phyloP scores from a whole-genome alignment of 2,113 vertebrate species.

The Syrrhaptes paradoxus region DNA sequence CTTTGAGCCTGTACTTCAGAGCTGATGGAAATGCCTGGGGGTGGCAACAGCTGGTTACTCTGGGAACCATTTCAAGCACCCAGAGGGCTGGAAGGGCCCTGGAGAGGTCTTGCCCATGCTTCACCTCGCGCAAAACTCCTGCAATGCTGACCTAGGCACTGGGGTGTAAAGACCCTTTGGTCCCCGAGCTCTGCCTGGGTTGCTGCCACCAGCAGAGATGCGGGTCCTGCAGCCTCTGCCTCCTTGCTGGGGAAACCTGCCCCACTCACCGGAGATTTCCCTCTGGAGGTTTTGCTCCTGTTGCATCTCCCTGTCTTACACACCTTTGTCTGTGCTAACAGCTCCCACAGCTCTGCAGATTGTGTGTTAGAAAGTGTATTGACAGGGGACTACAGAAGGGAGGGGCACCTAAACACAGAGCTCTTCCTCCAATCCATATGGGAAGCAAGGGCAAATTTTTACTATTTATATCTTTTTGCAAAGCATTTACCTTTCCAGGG shows the following conservation, averaged over 20 bases:
- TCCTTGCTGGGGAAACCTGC: background rate
- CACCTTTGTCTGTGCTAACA: background rate
- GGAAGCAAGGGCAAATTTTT: background rate
- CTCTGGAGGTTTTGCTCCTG: background rate
- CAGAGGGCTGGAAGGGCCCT: background rate
- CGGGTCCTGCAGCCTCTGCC: background rate
- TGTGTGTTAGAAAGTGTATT: background rate
- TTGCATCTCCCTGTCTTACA: background rate
- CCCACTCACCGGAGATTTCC: background rate
- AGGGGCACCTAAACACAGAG: background rate
- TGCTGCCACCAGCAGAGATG: background rate
- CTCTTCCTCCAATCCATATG: background rate
- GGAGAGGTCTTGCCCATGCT: accelerated
- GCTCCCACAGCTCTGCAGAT: background rate
- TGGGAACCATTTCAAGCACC: background rate
- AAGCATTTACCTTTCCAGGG: background rate
- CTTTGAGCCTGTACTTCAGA: background rate
- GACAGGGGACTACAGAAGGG: background rate
- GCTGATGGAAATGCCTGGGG: background rate
- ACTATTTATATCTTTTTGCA: background rate
- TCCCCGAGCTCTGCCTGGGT: background rate
- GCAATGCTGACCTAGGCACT: accelerated
- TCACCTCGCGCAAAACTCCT: background rate
- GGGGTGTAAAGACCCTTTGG: background rate
- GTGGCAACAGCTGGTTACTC: background rate